Base-by-base conservation (phyloP, 2,797 vertebrate species). In the Halcyon leucocephala region DNA sequence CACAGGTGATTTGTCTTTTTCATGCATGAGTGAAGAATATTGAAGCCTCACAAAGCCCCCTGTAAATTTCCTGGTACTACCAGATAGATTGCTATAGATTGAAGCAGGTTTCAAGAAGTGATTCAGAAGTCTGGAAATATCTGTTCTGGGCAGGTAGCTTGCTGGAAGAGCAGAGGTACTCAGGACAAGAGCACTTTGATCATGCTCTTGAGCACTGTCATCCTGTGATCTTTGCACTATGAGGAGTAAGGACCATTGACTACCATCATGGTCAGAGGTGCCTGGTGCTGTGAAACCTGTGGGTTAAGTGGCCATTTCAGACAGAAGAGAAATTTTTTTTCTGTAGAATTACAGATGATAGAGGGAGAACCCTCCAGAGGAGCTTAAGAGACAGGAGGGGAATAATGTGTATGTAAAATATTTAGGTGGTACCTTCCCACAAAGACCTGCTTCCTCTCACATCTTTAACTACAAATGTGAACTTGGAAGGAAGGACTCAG, bases 161-260 rank as follows among this genome's bases (percentile, higher is more conserved):
- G n/a, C 76, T 87, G 84, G 26, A 70, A 35, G 9, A 78, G 69
- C n/a, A 48, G 72, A 20, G 37, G 7, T 64, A 21, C 42, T 87
- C 15, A 14, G 25, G 41, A 29, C 8, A 14, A 64, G 82, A 49
- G n/a, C 1, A 1, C 33, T 29, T 3, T 0, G 1, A 42, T 51
- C 26, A 22, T 21, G 46, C 48, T 69, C 46, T 49, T 49, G 46
- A 69, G 73, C 4, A 9, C 51, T n/a, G 41, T 28, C 48, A 44
- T 39, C 1, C 1, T 19, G 3, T 0, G 1, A 51, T 46, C 28
- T 44, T 41, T 64, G 70, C 10, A 10, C 58, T 31, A 42, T n/a
- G 49, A 76, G 29, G 17, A 58, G 31, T 14, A 31, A 71, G 54
- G 7, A 58, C 14, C 12, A 14, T 14, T 46, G 18, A 5, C 37